These are phyloP conservation scores for Stratiomys singularior DNA, from an alignment of 2,888 invertebrate species.

Conservation along the genomic window DNA sequence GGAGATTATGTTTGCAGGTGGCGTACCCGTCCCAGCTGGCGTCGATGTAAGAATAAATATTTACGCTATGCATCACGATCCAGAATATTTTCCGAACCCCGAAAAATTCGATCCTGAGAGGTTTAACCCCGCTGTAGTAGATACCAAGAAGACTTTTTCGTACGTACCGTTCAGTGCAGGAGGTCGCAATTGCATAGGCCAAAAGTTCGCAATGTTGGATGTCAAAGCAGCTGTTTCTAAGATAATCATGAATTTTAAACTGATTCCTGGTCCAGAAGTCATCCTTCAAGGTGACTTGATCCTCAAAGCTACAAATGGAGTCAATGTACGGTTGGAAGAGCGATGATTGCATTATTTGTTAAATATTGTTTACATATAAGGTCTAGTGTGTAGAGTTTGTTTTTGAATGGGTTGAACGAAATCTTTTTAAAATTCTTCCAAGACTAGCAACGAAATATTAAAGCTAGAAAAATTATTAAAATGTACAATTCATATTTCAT, in stretches of 20 bases:
- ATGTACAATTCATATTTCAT: no score
- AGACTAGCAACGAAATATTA: no score
- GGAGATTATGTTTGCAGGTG: slow-evolving; percentile 55
- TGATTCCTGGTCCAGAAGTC: slow-evolving; percentile 21
- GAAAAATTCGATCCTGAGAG: slow-evolving; percentile 70
- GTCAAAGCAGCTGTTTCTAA: slow-evolving; percentile 59
- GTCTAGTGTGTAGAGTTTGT: no score
- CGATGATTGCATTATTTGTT: no score
- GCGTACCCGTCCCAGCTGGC: slow-evolving; percentile 67
- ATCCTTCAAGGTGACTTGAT: slow-evolving; percentile 32
- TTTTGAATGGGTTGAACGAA: no score
- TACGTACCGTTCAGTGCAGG: slow-evolving; percentile 71
- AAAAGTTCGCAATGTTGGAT: slow-evolving; percentile 61
- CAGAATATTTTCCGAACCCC: slow-evolving; percentile 67
- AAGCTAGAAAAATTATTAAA: no score
- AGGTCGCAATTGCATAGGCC: slow-evolving; percentile 69
- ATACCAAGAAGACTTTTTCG: slow-evolving; percentile 68
- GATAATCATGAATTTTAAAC: slow-evolving; percentile 57
- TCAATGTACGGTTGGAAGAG: slow-evolving; percentile 9
- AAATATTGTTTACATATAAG: no score
- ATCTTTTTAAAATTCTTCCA: no score
- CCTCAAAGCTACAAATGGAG: slow-evolving; percentile 31
- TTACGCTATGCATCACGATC: slow-evolving; percentile 67
- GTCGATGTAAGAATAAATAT: slow-evolving; percentile 68
- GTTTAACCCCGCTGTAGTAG: slow-evolving; percentile 66